Evolutionary conservation across 2,797 vertebrate species (phyloP), one percentile per base, ranked within the genome.

Genomic region (Amphiprion clarkii): DNA sequence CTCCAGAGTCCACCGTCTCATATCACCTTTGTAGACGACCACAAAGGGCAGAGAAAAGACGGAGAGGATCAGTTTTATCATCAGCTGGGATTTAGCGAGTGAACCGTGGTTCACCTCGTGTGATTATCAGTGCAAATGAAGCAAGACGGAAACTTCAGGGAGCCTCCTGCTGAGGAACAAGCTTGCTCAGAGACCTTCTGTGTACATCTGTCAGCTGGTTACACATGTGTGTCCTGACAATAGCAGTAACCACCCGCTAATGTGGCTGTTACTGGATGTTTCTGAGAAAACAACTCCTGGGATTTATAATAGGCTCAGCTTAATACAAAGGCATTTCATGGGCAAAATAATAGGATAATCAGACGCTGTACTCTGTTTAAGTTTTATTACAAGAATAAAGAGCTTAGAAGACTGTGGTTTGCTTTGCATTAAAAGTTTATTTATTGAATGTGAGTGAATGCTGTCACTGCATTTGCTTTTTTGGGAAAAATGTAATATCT

Each of bases 101-200:
- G 85, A 86, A 86, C 87, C 83, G 2, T 7, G 81, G 74, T 88
- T 92, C 78, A 88, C 77, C 86, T 89, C 85, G 1, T 59, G 81
- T 89, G 87, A 93, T 93, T 92, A 93, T 90, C 90, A 84, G 83
- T 57, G 80, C 83, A 94, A 94, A 94, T 92, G 91, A 93, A 89
- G 85, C 88, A 88, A 89, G 84, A 88, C 69, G 7, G 76, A 85
- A 82, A 88, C 85, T 88, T 92, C 84, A 92, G 71, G 88, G 83
- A 79, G 79, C 71, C 82, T 80, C 90, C 90, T 74, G 84, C 87
- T 82, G 92, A 81, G 89, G 58, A 87, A 87, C 82, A 76, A 73
- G 82, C 85, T 80, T 73, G 57, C 74, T 48, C 31, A 66, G 82
- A 81, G 81, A 78, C 86, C 79, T 46, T 85, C 71, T 81, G 82